Base-by-base conservation (phyloP, 2,888 invertebrate species). In the Drosophila rubida region DNA sequence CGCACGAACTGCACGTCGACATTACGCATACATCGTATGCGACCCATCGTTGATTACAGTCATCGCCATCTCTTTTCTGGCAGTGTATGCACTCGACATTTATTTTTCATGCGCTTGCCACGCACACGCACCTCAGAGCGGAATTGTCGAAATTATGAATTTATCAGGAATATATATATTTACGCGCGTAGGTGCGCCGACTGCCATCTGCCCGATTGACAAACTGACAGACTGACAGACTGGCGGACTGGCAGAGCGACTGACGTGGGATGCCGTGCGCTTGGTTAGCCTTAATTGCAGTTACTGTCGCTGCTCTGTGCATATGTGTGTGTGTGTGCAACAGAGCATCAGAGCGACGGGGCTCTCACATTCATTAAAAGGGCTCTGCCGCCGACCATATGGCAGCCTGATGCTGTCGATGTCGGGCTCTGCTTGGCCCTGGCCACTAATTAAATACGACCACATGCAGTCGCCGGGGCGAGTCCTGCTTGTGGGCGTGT, bases 281-380 rank as follows among this genome's bases (percentile, higher is more conserved):
- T 75, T 83, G 84, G 87, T 78, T 82, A 84, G 85, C 82, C 73
- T 85, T 83, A 87, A 82, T 82, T 87, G 77, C 80, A 71, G 64
- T 72, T 72, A 61, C 75, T 48, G 61, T 14, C 35, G 23, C 13
- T 13, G 35, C 35, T 13, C 46, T 46, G 27, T 42, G 44, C 14
- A 41, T 19, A 46, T 19, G 45, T 13, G 57, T 46, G 35, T 19
- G 25, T 23, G 4, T 14, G 19, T 8, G 25, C 27, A 19, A 19
- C 19, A 39, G 46, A 39, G 58, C 63, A 57, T 57, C 75, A 71
- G 25, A 50, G 58, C 73, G 63, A 41, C 73, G 63, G 61, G 69
- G 69, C 80, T 84, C 83, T 74, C 83, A 85, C 88, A 87, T 79
- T 84, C 83, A 87, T 82, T 88, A 88, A 82, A 80, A 77, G 80